Percentiles rank a stretch among this genome's conserved stretches.
Evolutionary conservation across 2,113 vertebrate species (phyloP).

Genomic region (Phaethornis superciliosus): DNA sequence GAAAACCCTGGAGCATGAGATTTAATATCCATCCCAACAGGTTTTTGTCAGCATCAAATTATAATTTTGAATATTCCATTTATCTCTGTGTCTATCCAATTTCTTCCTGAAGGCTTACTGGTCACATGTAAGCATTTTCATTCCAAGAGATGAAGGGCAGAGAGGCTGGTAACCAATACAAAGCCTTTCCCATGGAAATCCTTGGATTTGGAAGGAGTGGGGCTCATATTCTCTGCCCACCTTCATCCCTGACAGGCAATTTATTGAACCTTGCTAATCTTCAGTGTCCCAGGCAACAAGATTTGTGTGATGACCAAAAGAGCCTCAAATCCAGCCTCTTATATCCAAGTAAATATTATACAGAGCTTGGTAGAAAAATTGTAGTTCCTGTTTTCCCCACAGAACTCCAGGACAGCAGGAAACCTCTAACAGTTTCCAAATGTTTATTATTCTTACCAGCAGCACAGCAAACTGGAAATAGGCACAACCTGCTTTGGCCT

Average conservation of each 20-base stretch:
- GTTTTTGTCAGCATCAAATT: not conserved
- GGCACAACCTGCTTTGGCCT: not conserved
- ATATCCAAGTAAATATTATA: not conserved
- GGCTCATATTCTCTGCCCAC: not conserved
- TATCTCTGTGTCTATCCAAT: not conserved
- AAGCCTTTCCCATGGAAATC: not conserved
- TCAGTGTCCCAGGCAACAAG: not conserved
- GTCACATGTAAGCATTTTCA: not conserved
- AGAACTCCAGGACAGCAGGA: not conserved
- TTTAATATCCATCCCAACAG: not conserved
- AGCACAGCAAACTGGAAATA: not conserved
- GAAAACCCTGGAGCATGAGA: not conserved
- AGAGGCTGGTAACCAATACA: not conserved
- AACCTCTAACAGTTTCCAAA: not conserved
- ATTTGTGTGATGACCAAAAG: not conserved
- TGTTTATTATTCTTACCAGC: not conserved
- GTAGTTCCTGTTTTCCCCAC: not conserved
- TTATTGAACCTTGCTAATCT: no score
- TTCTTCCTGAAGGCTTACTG: not conserved
- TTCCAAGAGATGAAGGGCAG: not conserved
- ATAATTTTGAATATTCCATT: not conserved
- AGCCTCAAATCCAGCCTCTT: not conserved
- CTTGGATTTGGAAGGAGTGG: not conserved
- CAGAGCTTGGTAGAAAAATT: not conserved
- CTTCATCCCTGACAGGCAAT: not conserved